These are phyloP conservation scores for Sinosuthora webbiana DNA, from an alignment of 2,113 vertebrate species.

Conservation along the genomic window DNA sequence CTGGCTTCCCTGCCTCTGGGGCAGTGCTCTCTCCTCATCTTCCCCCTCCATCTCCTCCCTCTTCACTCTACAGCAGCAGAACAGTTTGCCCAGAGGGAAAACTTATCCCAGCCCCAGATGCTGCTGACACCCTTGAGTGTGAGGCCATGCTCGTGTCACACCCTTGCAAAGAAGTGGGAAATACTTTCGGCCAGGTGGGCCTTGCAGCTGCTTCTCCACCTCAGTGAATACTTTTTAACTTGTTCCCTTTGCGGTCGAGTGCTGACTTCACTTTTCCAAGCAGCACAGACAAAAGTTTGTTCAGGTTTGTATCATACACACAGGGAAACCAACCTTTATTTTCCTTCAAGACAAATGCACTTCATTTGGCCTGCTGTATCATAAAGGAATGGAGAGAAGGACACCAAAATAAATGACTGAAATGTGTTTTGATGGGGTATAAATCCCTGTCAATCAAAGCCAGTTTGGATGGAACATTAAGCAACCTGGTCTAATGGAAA, in stretches of 20 bases:
- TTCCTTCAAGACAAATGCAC: background rate
- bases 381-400: background rate
- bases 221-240: background rate
- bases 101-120: background rate
- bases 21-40: background rate
- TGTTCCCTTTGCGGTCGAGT: background rate
- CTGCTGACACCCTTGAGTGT: rapidly evolving
- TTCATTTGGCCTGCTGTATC: background rate
- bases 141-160: background rate
- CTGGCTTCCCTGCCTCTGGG: background rate
- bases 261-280: background rate
- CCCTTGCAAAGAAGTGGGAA: background rate
- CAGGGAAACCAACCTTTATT: background rate
- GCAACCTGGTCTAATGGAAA: background rate
- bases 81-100: background rate
- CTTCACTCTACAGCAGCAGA: background rate
- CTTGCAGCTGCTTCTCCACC: background rate
- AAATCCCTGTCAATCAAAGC: background rate
- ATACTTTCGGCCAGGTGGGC: background rate
- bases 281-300: background rate
- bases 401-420: background rate
- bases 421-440: background rate
- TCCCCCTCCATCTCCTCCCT: background rate
- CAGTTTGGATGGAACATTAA: background rate
- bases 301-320: background rate